A percentile compares a stretch with the other conserved stretches of the same genome.
phyloP scores from a whole-genome alignment of 2,888 invertebrate species.

The Argyra leucocephala region DNA sequence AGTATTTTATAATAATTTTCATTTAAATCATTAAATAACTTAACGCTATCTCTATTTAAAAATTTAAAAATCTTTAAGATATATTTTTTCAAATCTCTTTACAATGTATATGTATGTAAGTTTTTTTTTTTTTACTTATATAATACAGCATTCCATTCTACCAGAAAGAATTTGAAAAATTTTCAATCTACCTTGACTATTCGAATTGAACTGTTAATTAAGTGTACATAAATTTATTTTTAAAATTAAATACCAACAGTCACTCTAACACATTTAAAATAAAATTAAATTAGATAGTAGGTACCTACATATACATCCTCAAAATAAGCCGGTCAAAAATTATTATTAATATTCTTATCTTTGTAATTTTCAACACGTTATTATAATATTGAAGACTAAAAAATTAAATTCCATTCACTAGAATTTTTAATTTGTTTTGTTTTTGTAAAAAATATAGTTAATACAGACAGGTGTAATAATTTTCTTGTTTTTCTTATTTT shows the following conservation, averaged over 20 bases:
- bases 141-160: background rate
- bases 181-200: constrained; percentile 5
- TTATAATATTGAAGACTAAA: background rate
- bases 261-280: background rate
- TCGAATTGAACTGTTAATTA: constrained; percentile 1
- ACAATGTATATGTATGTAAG: too few relatives aligned
- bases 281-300: background rate
- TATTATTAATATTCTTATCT: background rate
- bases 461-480: constrained; percentile 1
- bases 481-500: background rate
- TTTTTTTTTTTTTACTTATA: too few relatives aligned
- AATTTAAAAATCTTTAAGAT: too few relatives aligned
- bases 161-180: background rate
- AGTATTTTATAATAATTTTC: too few relatives aligned
- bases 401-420: background rate
- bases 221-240: background rate
- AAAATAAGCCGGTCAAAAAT: background rate
- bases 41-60: too few relatives aligned
- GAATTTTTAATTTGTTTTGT: background rate
- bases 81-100: too few relatives aligned
- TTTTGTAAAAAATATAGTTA: background rate
- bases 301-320: background rate
- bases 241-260: background rate
- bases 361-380: background rate
- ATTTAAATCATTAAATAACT: too few relatives aligned